Base-by-base conservation (phyloP, 2,888 invertebrate species). In the Conus canariensis region DNA sequence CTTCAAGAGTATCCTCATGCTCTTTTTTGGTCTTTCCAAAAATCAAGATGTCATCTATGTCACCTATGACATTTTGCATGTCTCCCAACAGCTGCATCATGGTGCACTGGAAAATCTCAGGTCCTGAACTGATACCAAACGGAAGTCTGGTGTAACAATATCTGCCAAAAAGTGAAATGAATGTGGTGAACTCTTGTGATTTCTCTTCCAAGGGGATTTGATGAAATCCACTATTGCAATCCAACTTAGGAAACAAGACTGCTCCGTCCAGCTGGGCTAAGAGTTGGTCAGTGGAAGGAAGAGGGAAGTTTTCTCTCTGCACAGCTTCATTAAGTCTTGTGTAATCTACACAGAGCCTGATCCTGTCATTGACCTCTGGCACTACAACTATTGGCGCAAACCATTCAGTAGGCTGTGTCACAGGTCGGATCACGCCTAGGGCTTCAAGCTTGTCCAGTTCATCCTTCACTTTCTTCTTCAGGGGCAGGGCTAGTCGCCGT, bases 381-480 rank as follows among this genome's bases (percentile, higher is more conserved):
- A 82, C 82, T 19, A 58, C 22, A 56, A 82, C 82, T 8, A 56
- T 82, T 5, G 82, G 82, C 7, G 82, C 82, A 22, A 58, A 82
- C 82, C 82, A 82, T 5, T 82, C 56, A n/a, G 88, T 80, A 45
- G 82, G 82, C 82, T 88, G 8, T 45, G 74, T 88, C 12, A 88
- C 58, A 9, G n/a, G 45, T 59, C 59, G 25, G 45, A 80, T 80
- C 12, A 82, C 56, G 8, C 30, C 88, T 74, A 22, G 16, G 16
- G 56, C 82, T 60, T 88, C 77, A 16, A 82, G 58, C 59, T 82
- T 80, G 14, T 60, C 58, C 19, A 88, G 60, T 77, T 59, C 88
- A n/a, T 19, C 58, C 45, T 77, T 88, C n/a, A 77, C 88, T 10
- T 80, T 80, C n/a, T 45, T 30, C 25, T 56, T n/a, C 80, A 22